Evolutionary conservation across 2,888 invertebrate species (phyloP).

Genomic region (Torymus texanus): DNA sequence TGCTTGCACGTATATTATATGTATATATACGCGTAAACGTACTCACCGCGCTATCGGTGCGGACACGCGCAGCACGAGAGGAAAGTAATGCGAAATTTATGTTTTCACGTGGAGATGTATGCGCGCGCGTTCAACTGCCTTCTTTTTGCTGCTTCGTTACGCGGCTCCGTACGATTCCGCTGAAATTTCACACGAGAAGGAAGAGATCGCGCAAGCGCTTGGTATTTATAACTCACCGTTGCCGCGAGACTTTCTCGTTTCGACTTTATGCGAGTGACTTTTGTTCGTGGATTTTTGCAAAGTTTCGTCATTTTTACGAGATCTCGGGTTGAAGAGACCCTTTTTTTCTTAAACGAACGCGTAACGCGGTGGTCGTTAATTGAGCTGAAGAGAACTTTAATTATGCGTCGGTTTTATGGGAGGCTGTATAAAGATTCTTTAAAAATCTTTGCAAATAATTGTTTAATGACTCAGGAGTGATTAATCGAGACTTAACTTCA

Average conservation of each 20-base stretch:
- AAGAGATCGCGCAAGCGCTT: background rate
- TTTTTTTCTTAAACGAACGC: too few relatives aligned
- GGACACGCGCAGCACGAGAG: background rate
- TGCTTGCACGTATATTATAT: background rate
- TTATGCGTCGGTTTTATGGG: too few relatives aligned
- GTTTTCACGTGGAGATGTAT: conserved; percentile 4
- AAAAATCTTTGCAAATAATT: too few relatives aligned
- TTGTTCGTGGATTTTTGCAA: background rate
- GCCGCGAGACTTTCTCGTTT: conserved; percentile 2
- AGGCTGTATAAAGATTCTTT: too few relatives aligned
- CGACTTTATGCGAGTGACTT: background rate
- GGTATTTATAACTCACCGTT: background rate
- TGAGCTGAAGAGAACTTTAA: too few relatives aligned
- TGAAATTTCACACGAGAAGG: conserved; percentile 22
- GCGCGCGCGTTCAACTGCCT: background rate
- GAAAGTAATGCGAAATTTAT: conserved; percentile 38
- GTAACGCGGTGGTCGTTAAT: too few relatives aligned
- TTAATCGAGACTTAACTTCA: too few relatives aligned
- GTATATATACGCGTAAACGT: background rate
- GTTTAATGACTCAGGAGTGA: too few relatives aligned
- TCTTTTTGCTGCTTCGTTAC: conserved; percentile 19
- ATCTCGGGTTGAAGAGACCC: too few relatives aligned
- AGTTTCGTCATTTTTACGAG: conserved; percentile 14
- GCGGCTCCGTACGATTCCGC: background rate
- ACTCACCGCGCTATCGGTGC: background rate